Conservation (phyloP, 2,113 vertebrate genomes). For the Xiphias gladius region DNA sequence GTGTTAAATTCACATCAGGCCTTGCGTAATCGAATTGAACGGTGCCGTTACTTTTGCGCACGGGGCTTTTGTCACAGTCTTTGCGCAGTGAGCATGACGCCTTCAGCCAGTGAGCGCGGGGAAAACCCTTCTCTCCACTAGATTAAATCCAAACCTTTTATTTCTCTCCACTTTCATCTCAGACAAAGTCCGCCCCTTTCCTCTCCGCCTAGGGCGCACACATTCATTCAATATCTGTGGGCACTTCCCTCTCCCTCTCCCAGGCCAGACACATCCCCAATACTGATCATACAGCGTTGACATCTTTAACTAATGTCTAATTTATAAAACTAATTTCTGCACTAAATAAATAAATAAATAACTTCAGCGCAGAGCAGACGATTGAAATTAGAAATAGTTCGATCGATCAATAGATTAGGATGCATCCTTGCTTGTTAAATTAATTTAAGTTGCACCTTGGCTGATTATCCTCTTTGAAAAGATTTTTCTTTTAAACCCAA, state of each 20-base stretch:
- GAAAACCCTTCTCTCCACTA: conserved; percentile 88
- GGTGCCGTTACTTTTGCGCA: conserved; percentile 51
- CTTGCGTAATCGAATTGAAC: conserved; percentile 27
- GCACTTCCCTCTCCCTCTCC: conserved; percentile 69
- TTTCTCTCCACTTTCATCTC: conserved; percentile 97
- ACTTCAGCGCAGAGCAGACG: neutral
- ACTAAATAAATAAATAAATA: neutral
- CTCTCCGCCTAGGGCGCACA: conserved; percentile 78
- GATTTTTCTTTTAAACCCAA: too few species aligned
- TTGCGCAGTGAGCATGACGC: conserved; percentile 85
- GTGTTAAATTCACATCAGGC: conserved; percentile 16
- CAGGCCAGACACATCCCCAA: conserved; percentile 72
- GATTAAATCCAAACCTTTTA: conserved; percentile 97
- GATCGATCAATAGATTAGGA: neutral
- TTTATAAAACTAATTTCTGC: conserved; percentile 57
- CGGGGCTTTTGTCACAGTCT: conserved; percentile 83
- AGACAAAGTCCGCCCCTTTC: conserved; percentile 90
- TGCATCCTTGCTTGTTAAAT: neutral
- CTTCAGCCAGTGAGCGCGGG: conserved; percentile 78
- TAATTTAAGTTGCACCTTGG: neutral
- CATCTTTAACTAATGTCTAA: conserved; percentile 11
- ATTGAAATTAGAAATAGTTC: neutral
- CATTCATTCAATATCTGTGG: conserved; percentile 72
- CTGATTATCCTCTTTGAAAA: neutral
- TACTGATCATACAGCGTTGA: conserved; percentile 85